A percentile compares a stretch with the other conserved stretches of the same genome.
phyloP scores from a whole-genome alignment of 2,797 vertebrate genomes.

The Heliangelus exortis region DNA sequence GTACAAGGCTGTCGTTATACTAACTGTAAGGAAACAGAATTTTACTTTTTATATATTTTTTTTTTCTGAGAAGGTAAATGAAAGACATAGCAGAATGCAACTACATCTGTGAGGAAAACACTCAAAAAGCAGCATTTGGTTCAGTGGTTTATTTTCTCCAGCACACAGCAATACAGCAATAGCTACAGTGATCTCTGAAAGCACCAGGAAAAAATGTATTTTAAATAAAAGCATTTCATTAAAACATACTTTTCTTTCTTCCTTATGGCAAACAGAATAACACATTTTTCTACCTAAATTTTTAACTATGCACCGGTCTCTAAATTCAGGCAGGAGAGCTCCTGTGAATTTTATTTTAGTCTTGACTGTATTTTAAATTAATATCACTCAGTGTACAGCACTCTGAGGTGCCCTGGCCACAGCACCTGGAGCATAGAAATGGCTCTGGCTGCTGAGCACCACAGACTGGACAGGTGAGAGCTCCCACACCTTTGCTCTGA shows the following conservation, averaged over 20 bases:
- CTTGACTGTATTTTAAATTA: neutral
- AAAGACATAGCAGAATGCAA: too few relatives aligned
- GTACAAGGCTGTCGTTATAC: fast-evolving
- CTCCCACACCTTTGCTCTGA: too few relatives aligned
- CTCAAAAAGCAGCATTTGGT: fast-evolving
- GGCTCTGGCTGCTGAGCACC: fast-evolving
- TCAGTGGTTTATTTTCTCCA: conserved; percentile 38
- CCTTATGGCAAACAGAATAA: fast-evolving
- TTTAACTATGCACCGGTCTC: fast-evolving
- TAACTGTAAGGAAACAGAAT: fast-evolving
- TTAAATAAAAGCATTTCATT: neutral
- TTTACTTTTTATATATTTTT: neutral
- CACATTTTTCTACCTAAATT: fast-evolving
- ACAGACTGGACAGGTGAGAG: neutral
- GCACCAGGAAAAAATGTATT: neutral
- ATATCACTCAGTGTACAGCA: fast-evolving
- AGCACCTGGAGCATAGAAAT: neutral
- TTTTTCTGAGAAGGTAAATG: too few relatives aligned
- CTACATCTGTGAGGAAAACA: neutral
- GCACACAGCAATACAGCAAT: neutral
- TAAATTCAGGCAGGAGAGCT: neutral
- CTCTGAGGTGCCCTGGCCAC: neutral
- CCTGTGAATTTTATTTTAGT: neutral
- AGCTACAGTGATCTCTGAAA: neutral
- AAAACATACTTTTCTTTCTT: neutral